Evolutionary conservation across 1,140 invertebrate species (phyloP), one percentile per base, ranked within the genome.

Genomic region (Temnothorax curvispinosus): DNA sequence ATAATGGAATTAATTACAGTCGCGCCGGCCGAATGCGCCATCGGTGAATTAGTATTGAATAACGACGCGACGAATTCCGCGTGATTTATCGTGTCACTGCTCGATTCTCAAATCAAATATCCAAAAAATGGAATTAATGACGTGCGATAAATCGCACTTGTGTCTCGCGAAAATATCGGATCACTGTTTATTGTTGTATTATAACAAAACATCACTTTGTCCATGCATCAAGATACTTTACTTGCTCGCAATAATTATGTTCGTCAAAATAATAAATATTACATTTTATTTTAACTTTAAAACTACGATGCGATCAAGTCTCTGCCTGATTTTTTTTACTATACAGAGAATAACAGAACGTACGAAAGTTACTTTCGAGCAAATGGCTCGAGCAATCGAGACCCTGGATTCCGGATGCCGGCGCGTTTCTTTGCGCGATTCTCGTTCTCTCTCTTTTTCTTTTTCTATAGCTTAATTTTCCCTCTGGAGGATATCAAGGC

Each of bases 1-100:
- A 35, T 67, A 80, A 80, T 41, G 13, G 13, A 54, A 54, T 65
- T 54, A 80, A 67, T 67, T 69, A 54, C 35, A 67, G n/a, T 27
- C 76, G 38, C 76, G 44, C 32, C 44, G 77, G 35, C 15, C 54
- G 47, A n/a, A 41, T 13, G 35, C 32, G 8, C n/a, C n/a, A 47
- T 62, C 21, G 50, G 8, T 32, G 60, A 65, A n/a, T 60, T 60
- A 62, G 21, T n/a, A 32, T 38, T 32, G 41, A 77, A 44, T 77
- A 62, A 76, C n/a, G 54, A 27, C n/a, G 38, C 56, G 54, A 35
- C 27, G 41, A 47, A 77, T 60, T n/a, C n/a, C 1, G n/a, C 32
- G 5, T 11, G 62, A 65, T 52, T 67, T 41, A 18, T 80, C 38
- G 15, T 64, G 44, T 64, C 38, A 11, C 21, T n/a, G 41, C 47